phyloP scores from a whole-genome alignment of 2,113 vertebrate genomes.

The Synodontis membranacea region DNA sequence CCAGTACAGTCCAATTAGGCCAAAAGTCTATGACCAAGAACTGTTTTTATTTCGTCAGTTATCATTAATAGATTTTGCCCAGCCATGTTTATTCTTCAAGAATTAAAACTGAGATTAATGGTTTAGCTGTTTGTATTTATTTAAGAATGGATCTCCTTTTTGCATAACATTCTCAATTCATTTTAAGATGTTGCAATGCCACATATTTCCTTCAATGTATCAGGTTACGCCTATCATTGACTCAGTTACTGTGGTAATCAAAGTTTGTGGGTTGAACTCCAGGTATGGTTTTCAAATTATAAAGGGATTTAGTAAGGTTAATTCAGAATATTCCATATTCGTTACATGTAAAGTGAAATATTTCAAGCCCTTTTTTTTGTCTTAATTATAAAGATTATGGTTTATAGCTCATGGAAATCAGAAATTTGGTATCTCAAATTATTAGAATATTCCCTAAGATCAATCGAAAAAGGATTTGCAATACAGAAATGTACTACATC shows the following conservation, averaged over 20 bases:
- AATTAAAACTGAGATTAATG: background rate
- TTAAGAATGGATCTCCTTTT: background rate
- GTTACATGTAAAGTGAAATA: too few species aligned
- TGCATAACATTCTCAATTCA: background rate
- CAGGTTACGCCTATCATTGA: background rate
- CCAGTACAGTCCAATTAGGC: background rate
- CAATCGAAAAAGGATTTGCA: too few species aligned
- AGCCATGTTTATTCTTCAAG: background rate
- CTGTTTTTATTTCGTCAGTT: background rate
- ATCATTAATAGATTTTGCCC: background rate
- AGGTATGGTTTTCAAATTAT: background rate
- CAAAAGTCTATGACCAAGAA: slow-evolving; percentile 5
- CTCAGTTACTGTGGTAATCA: background rate
- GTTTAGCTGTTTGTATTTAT: background rate
- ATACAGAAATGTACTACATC: too few species aligned
- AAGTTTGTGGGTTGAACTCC: background rate
- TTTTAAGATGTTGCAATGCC: background rate
- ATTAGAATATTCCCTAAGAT: too few species aligned
- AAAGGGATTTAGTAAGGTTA: too few species aligned
- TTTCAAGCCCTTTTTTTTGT: too few species aligned
- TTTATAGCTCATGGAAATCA: too few species aligned
- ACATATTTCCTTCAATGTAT: background rate
- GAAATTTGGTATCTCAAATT: too few species aligned
- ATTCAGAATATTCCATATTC: too few species aligned
- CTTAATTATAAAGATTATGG: too few species aligned